Base-by-base conservation (phyloP, 1,140 invertebrate genomes). In the Conus ventricosus region DNA sequence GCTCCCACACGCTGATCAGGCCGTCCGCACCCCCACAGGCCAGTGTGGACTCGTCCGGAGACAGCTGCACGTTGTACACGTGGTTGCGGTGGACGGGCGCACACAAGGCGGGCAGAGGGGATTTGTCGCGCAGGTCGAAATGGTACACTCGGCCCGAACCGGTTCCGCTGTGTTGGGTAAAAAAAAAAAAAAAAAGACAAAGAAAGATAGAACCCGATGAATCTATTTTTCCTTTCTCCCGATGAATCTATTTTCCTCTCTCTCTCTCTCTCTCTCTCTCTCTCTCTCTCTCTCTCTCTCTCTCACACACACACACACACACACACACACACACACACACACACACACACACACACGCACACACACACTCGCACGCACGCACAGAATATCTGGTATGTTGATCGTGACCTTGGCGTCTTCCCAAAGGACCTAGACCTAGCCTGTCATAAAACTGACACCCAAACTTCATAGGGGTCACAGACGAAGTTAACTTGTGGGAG, bases 21-120 rank as follows among this genome's bases (percentile, higher is more conserved):
- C 91, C 91, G 17, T 90, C 90, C 8, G 89, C 89, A n/a, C 91
- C 88, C n/a, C 91, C 91, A 60, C 88, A 90, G 25, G 90, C 90
- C 60, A 91, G 60, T 27, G 88, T 88, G 8, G 78, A 78, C 55
- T 89, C 89, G 39, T 88, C 88, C n/a, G 86, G 55, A 5, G 90
- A 84, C 67, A 90, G 39, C 75, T 89, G 82, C 54, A 91, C 51
- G 10, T 88, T 90, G 87, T 88, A 90, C 6, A 90, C 86, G 27
- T 90, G 86, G 23, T 82, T 17, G 78, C 86, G 84, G 60, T 90
- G 91, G 15, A 80, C 85, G 5, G 84, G 84, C 51, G 84, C 55
- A 75, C 84, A 85, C 85, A 27, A n/a, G 81, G 23, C 63, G 55
- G 57, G 39, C 83, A 53, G 20, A 84, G 88, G 17, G 78, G 78